phyloP scores from a whole-genome alignment of 2,113 vertebrate species.

The Callionymus lyra region DNA sequence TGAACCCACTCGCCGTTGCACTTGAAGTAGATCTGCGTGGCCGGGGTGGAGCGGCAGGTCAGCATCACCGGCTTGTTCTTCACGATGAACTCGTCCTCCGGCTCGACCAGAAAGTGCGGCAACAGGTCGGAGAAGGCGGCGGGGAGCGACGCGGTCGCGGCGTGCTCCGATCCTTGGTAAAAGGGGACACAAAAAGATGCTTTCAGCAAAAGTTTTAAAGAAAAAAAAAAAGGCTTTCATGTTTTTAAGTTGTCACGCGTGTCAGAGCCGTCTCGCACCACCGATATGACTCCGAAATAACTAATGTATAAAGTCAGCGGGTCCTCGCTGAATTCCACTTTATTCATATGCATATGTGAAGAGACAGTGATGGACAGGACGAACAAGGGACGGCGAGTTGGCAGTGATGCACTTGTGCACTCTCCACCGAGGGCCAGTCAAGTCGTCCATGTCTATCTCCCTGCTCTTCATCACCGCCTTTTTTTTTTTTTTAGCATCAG shows the following conservation, averaged over 20 bases:
- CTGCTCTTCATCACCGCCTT: slow-evolving; percentile 68
- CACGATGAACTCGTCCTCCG: slow-evolving; percentile 88
- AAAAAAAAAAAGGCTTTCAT: slow-evolving; percentile 11
- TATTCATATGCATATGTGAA: slow-evolving; percentile 12
- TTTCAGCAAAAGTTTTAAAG: slow-evolving; percentile 17
- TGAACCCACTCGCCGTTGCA: slow-evolving; percentile 98
- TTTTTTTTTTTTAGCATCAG: no score
- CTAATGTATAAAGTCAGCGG: slow-evolving; percentile 10
- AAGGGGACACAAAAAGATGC: background rate
- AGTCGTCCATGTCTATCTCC: slow-evolving; percentile 44
- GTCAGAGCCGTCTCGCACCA: slow-evolving; percentile 4
- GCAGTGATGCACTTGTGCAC: slow-evolving; percentile 28
- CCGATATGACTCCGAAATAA: slow-evolving; percentile 3
- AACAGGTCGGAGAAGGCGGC: slow-evolving; percentile 79
- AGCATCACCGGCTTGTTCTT: slow-evolving; percentile 96
- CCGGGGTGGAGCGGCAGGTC: slow-evolving; percentile 85
- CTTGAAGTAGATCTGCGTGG: slow-evolving; percentile 99
- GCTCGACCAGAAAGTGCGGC: slow-evolving; percentile 93
- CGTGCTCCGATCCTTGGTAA: slow-evolving; percentile 78
- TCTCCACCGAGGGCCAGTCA: slow-evolving; percentile 25
- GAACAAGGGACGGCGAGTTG: no score
- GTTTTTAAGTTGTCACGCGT: slow-evolving; percentile 17
- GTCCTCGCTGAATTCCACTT: slow-evolving; percentile 18
- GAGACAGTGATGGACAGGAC: slow-evolving; percentile 8
- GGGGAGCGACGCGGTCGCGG: slow-evolving; percentile 75